phyloP scores from a whole-genome alignment of 2,888 invertebrate genomes.

The Archips xylosteana region DNA sequence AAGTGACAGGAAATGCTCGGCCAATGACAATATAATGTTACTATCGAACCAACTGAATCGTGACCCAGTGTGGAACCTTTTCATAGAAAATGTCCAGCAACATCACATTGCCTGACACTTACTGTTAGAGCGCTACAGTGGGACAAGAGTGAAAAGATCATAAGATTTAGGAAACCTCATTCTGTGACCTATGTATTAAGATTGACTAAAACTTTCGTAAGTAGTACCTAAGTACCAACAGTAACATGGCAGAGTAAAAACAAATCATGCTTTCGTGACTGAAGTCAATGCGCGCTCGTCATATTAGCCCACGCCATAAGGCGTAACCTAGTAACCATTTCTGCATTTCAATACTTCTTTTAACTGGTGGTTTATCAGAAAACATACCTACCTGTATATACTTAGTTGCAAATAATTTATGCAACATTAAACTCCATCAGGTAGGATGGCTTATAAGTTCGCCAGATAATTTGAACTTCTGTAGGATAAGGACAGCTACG shows the following conservation, averaged over 20 bases:
- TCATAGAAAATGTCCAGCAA: no score
- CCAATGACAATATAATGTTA: slow-evolving; percentile 55
- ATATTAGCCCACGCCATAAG: slow-evolving; percentile 53
- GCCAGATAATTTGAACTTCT: background rate
- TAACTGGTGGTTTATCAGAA: slow-evolving; percentile 39
- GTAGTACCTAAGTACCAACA: background rate
- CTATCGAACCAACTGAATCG: no score
- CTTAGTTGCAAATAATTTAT: background rate
- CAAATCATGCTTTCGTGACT: slow-evolving; percentile 62
- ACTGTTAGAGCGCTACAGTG: no score
- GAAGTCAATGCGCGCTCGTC: slow-evolving; percentile 58
- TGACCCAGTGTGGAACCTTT: no score
- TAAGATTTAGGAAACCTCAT: slow-evolving; percentile 56
- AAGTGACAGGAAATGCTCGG: slow-evolving; percentile 69
- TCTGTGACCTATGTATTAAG: slow-evolving; percentile 58
- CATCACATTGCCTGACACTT: no score
- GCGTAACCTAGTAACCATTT: slow-evolving; percentile 79
- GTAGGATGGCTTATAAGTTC: background rate
- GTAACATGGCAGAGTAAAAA: slow-evolving; percentile 10
- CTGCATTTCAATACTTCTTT: slow-evolving; percentile 77
- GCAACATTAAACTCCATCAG: background rate
- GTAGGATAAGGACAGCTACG: background rate
- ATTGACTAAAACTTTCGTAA: slow-evolving; percentile 26
- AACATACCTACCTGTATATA: slow-evolving; percentile 22
- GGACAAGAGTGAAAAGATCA: slow-evolving; percentile 1